Conservation (phyloP, 92 coral and sea anemone species). For the Epizoanthus fatuus region DNA sequence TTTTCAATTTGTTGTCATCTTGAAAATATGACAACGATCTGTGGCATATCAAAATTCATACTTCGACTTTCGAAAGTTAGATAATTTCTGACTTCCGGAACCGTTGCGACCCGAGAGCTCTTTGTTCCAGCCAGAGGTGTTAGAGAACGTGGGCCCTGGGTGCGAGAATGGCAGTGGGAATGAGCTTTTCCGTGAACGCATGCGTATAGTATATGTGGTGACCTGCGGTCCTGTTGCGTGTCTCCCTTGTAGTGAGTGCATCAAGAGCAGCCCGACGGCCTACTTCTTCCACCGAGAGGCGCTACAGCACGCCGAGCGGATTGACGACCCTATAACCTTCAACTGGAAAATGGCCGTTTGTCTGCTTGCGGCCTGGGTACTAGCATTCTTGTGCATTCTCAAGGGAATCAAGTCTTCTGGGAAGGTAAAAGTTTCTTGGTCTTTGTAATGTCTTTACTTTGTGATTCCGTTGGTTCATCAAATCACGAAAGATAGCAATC, state of each 20-base stretch:
- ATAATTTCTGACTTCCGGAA: too few relatives aligned
- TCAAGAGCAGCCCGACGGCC: conserved; percentile 83
- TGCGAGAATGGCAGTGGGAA: background rate
- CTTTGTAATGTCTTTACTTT: too few relatives aligned
- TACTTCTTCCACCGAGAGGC: conserved; percentile 92
- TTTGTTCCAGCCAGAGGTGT: too few relatives aligned
- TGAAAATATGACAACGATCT: too few relatives aligned
- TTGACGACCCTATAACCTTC: conserved; percentile 79
- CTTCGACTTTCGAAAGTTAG: too few relatives aligned
- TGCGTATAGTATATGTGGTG: background rate
- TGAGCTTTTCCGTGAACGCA: background rate
- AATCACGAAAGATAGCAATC: too few relatives aligned
- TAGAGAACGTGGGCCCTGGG: background rate
- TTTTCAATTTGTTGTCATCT: too few relatives aligned
- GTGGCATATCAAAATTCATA: too few relatives aligned
- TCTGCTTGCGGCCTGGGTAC: conserved; percentile 83
- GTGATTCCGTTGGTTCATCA: too few relatives aligned
- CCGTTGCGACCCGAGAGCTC: too few relatives aligned
- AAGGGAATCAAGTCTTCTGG: conserved; percentile 96
- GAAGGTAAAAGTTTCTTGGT: conserved; percentile 59
- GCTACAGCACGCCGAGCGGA: conserved; percentile 80
- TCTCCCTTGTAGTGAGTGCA: conserved; percentile 68
- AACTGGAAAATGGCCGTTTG: conserved; percentile 95
- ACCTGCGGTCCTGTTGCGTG: background rate
- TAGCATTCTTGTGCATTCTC: conserved; percentile 88